Percentiles rank a stretch among this genome's conserved stretches.
These are phyloP conservation scores for Ancistrus triradiatus DNA, from an alignment of 2,113 vertebrate species.

Conservation along the genomic window DNA sequence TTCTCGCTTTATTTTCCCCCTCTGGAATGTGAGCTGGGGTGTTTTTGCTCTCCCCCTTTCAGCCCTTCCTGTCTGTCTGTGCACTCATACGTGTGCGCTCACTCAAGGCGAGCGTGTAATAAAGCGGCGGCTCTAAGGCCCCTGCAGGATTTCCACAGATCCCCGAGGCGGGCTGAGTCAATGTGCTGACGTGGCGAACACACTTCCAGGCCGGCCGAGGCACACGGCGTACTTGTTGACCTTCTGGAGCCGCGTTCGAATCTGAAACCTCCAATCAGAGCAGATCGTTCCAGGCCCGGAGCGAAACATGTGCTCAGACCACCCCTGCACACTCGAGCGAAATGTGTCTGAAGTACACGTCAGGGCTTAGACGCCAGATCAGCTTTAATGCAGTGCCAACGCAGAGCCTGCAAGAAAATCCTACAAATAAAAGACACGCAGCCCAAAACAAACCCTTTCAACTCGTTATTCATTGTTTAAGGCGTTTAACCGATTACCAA, in stretches of 20 bases:
- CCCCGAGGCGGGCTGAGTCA: slow-evolving; percentile 15
- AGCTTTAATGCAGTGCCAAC: no score
- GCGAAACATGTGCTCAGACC: slow-evolving; percentile 16
- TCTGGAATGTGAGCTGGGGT: slow-evolving; percentile 46
- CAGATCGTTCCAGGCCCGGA: slow-evolving; percentile 2
- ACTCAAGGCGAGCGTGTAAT: slow-evolving; percentile 14
- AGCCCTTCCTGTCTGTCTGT: slow-evolving; percentile 3
- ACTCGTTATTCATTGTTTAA: no score
- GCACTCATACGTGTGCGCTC: not conserved
- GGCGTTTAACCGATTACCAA: no score
- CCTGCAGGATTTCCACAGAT: slow-evolving; percentile 14
- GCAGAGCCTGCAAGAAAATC: no score
- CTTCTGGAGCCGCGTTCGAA: not conserved
- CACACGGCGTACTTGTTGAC: slow-evolving; percentile 8
- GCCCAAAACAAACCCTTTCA: no score
- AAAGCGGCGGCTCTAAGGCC: not conserved
- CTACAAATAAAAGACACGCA: no score
- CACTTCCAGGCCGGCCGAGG: not conserved
- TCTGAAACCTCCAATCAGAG: slow-evolving; percentile 9
- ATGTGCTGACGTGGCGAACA: slow-evolving; percentile 50
- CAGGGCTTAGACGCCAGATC: not conserved
- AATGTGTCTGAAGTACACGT: slow-evolving; percentile 8
- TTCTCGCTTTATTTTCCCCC: slow-evolving; percentile 32
- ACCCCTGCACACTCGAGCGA: slow-evolving; percentile 15
- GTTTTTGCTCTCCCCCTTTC: not conserved